phyloP scores from a whole-genome alignment of 1,140 invertebrate species.

The Sitophilus oryzae region DNA sequence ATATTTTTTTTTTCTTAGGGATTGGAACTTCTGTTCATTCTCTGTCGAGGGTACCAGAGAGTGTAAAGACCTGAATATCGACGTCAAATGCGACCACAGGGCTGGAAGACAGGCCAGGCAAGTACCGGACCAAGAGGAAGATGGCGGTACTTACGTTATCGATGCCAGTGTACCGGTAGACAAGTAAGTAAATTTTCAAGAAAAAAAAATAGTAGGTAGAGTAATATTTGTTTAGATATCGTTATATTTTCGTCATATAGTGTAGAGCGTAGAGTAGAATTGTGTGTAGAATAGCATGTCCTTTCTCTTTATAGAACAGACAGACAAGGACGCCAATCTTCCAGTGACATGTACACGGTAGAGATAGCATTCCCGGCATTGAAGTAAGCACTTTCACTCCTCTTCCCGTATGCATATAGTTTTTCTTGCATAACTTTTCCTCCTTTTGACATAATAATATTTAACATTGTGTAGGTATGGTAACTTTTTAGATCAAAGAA shows the following conservation, averaged over 20 bases:
- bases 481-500: too few relatives aligned
- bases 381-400: conserved; percentile 66
- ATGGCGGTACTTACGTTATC: conserved; percentile 69
- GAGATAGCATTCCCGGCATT: conserved; percentile 86
- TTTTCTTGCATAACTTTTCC: conserved; percentile 10
- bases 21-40: conserved; percentile 92
- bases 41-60: conserved; percentile 74
- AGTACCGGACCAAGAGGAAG: conserved; percentile 55
- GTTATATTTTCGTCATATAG: neutral
- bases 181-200: conserved; percentile 59
- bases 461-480: too few relatives aligned
- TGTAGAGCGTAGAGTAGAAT: conserved; percentile 25
- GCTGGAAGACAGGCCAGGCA: conserved; percentile 56
- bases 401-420: conserved; percentile 25
- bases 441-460: neutral
- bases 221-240: conserved; percentile 2
- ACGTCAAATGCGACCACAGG: conserved; percentile 82
- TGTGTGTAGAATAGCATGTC: conserved; percentile 41
- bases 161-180: conserved; percentile 73
- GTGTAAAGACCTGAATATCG: conserved; percentile 82
- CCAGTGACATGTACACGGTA: conserved; percentile 78
- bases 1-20: conserved; percentile 45
- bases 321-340: conserved; percentile 61
- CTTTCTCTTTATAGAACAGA: conserved; percentile 42
- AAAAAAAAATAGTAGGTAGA: neutral